Evolutionary conservation across 1,140 invertebrate genomes (phyloP), one percentile per base, ranked within the genome.

Genomic region (Orius insidiosus): DNA sequence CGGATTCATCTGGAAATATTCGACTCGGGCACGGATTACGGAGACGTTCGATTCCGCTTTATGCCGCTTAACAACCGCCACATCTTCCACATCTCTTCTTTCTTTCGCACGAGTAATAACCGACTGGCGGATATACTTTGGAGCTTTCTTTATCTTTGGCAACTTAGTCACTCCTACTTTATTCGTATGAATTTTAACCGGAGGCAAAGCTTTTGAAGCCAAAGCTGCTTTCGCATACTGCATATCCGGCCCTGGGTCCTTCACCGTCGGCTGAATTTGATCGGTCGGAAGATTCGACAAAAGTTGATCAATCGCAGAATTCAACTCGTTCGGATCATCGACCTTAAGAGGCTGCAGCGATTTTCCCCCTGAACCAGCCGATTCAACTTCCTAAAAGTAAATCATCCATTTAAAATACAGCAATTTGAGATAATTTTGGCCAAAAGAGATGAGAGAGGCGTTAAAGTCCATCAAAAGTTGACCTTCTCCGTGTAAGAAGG

Each of bases 231-330:
- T 34, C 18, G 46, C 37, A 33, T 4, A 37, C 24, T 40, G 40
- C 15, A 30, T 35, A 35, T 42, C 31, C 1, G 19, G 14, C 5
- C 31, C 24, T 24, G 35, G 39, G n/a, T 35, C 15, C 19, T 18
- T 11, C 5, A 30, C 5, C 4, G 10, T 9, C 35, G 47, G 33
- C 11, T 43, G 47, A 8, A 45, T 43, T 6, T 38, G 32, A 14
- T 36, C 47, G 9, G 19, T 10, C 32, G 74, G 69, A 15, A 78
- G 55, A 52, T 79, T 74, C 31, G 71, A 72, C 38, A 84, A 72
- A n/a, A 84, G 58, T 43, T 76, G 65, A 3, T 71, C 63, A 11
- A 84, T 74, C 0, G 74, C 77, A 47, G 71, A 66, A 51, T 81
- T 74, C 4, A 82, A 53, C 47, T 75, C 62, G 2, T 63, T 57